phyloP scores from a whole-genome alignment of 2,797 vertebrate genomes.

The Brachyrhaphis roseni region DNA sequence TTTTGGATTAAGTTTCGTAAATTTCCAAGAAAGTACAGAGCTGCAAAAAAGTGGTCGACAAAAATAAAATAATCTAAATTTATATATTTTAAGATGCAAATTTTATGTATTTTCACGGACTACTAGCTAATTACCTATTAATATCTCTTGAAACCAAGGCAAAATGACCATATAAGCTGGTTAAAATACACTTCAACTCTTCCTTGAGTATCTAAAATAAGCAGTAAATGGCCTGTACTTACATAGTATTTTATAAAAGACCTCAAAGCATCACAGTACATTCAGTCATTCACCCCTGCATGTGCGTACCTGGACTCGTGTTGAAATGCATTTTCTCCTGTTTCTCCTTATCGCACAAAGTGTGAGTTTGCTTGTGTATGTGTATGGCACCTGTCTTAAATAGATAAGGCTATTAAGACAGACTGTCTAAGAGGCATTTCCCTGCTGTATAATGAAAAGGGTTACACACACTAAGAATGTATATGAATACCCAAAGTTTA shows the following conservation, averaged over 20 bases:
- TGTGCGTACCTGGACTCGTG: background rate
- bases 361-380: conserved; percentile 28
- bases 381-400: conserved; percentile 63
- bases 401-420: conserved; percentile 67
- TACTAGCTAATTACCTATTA: background rate
- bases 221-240: too few relatives aligned
- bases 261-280: too few relatives aligned
- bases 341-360: background rate
- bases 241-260: too few relatives aligned
- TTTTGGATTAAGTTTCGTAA: background rate
- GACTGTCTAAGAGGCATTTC: conserved; percentile 66
- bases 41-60: background rate
- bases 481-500: background rate
- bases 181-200: background rate
- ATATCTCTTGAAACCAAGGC: background rate
- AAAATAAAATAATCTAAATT: background rate
- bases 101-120: background rate
- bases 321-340: background rate
- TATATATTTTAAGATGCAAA: background rate
- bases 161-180: background rate
- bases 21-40: background rate
- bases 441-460: conserved; percentile 55
- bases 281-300: too few relatives aligned
- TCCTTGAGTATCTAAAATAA: background rate
- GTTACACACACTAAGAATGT: conserved; percentile 20